These are phyloP conservation scores for Pocillopora grandis DNA, from an alignment of 92 coral and sea anemone species.

Conservation along the genomic window DNA sequence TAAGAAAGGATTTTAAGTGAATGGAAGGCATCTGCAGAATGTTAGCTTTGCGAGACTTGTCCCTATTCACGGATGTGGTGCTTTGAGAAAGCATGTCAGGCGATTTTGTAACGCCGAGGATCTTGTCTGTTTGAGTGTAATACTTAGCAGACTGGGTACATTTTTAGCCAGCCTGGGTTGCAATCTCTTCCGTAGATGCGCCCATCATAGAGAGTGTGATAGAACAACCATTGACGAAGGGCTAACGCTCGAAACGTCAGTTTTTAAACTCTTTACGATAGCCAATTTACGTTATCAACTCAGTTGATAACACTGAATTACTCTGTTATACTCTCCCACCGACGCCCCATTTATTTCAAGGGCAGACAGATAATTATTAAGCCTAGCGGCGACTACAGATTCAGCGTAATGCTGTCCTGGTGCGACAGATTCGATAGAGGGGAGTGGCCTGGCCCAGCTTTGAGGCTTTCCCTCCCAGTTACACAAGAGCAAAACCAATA, in stretches of 20 bases:
- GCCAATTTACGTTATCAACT: no score
- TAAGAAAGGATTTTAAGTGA: background rate
- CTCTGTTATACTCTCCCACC: no score
- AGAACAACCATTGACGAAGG: no score
- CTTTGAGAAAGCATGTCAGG: slow-evolving; percentile 12
- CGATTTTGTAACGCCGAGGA: slow-evolving; percentile 19
- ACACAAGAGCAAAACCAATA: slow-evolving; percentile 4
- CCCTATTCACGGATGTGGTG: background rate
- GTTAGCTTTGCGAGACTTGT: background rate
- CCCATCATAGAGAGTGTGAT: slow-evolving; percentile 6
- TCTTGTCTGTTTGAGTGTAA: slow-evolving; percentile 21
- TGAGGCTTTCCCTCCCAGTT: slow-evolving; percentile 41
- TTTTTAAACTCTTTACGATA: no score
- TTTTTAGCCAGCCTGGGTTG: background rate
- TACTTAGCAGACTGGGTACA: slow-evolving; percentile 4
- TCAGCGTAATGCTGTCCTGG: slow-evolving; percentile 21
- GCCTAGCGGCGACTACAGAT: slow-evolving; percentile 13
- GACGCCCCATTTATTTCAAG: slow-evolving; percentile 6
- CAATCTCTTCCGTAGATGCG: slow-evolving; percentile 3
- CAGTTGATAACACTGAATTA: no score
- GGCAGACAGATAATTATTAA: slow-evolving; percentile 23
- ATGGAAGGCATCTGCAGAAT: slow-evolving; percentile 12
- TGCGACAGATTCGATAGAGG: slow-evolving; percentile 37
- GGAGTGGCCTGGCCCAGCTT: slow-evolving; percentile 42
- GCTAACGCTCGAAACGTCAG: no score